Percentiles rank a stretch among this genome's conserved stretches.
Conservation (phyloP, 2,888 invertebrate species). For the Pharmacophagus antenor region DNA sequence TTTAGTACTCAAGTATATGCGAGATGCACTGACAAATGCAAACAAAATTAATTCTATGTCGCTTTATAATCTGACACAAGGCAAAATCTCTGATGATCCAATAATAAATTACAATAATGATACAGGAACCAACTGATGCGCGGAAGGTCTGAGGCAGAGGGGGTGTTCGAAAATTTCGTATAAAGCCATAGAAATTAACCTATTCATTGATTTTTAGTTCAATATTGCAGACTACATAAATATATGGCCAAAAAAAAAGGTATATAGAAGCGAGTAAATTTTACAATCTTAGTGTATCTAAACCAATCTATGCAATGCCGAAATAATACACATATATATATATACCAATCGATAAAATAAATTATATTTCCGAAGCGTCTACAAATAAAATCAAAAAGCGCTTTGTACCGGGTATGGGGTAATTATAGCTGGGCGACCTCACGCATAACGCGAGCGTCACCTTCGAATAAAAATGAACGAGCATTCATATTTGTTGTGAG, state of each 20-base stretch:
- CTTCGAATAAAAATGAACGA: slow-evolving; percentile 31
- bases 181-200: slow-evolving; percentile 54
- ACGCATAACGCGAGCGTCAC: slow-evolving; percentile 32
- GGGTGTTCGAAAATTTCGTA: slow-evolving; percentile 57
- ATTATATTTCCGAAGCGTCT: slow-evolving; percentile 62
- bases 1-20: slow-evolving; percentile 8
- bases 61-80: slow-evolving; percentile 35
- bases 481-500: slow-evolving; percentile 4
- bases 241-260: slow-evolving; percentile 57
- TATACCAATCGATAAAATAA: slow-evolving; percentile 49
- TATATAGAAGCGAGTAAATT: slow-evolving; percentile 57
- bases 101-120: slow-evolving; percentile 19
- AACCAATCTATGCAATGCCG: slow-evolving; percentile 62
- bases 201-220: slow-evolving; percentile 49
- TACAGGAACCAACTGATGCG: slow-evolving; percentile 63
- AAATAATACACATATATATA: slow-evolving; percentile 73
- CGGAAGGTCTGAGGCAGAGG: slow-evolving; percentile 66
- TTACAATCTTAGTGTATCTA: slow-evolving; percentile 61
- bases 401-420: slow-evolving; percentile 45
- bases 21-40: slow-evolving; percentile 42
- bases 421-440: slow-evolving; percentile 42
- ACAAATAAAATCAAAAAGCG: slow-evolving; percentile 66
- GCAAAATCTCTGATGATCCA: slow-evolving; percentile 41
- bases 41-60: slow-evolving; percentile 61
- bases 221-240: slow-evolving; percentile 58